phyloP scores from a whole-genome alignment of 2,888 invertebrate species.

The Theretra japonica region DNA sequence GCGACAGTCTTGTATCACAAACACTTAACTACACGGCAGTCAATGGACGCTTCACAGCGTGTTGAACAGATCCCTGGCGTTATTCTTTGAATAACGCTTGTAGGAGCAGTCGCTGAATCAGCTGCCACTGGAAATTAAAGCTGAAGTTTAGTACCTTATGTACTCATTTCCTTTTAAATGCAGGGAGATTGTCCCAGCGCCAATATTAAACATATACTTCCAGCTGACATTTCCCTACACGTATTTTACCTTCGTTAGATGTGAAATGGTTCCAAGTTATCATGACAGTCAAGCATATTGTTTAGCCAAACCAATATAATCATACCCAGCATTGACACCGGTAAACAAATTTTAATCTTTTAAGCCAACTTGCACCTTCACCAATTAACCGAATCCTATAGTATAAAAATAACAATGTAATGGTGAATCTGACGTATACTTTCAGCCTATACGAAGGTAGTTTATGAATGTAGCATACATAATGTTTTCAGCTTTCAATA shows the following conservation, averaged over 20 bases:
- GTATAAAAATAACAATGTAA: too few species aligned
- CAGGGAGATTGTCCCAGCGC: not conserved
- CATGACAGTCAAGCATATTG: not conserved
- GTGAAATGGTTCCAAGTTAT: not conserved
- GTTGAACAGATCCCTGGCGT: slow-evolving; percentile 80
- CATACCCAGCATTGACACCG: too few species aligned
- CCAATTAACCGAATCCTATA: too few species aligned
- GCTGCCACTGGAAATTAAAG: slow-evolving; percentile 70
- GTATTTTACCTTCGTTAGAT: not conserved
- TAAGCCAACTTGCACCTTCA: too few species aligned
- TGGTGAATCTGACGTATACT: too few species aligned
- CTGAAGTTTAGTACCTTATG: slow-evolving; percentile 15
- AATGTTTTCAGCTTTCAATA: too few species aligned
- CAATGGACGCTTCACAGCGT: slow-evolving; percentile 64
- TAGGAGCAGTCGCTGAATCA: slow-evolving; percentile 83
- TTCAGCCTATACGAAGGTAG: too few species aligned
- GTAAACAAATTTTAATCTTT: too few species aligned
- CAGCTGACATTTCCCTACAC: not conserved
- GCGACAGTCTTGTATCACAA: slow-evolving; percentile 56
- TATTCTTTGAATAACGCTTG: slow-evolving; percentile 81
- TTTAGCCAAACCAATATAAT: not conserved
- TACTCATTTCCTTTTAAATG: slow-evolving; percentile 5
- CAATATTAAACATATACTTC: not conserved
- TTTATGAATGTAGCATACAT: too few species aligned
- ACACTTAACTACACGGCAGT: slow-evolving; percentile 44